Percentiles rank a stretch among this genome's conserved stretches.
phyloP scores from a whole-genome alignment of 2,113 vertebrate species.

The Cinclus mexicanus region DNA sequence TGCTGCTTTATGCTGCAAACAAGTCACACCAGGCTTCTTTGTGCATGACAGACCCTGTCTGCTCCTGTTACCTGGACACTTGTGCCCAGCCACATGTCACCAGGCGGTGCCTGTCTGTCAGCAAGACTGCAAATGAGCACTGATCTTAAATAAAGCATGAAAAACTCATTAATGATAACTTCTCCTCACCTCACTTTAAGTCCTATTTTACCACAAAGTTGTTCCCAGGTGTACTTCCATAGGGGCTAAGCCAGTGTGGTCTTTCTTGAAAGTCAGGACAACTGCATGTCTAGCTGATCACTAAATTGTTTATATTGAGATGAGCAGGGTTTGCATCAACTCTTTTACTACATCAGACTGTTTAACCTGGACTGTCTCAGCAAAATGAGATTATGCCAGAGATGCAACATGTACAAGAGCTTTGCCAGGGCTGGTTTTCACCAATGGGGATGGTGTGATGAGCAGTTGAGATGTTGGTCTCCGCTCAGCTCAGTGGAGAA shows the following conservation, averaged over 20 bases:
- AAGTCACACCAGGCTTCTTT: background rate
- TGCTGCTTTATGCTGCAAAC: background rate
- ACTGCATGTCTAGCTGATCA: background rate
- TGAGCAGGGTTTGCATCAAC: background rate
- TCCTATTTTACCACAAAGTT: background rate
- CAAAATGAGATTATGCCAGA: background rate
- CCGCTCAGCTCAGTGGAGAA: background rate
- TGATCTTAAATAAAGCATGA: background rate
- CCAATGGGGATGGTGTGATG: background rate
- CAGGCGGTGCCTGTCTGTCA: background rate
- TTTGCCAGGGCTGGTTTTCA: background rate
- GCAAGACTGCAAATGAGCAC: background rate
- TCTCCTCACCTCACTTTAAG: background rate
- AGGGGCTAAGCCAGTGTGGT: background rate
- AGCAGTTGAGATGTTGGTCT: accelerated
- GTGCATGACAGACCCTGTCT: background rate
- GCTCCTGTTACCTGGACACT: background rate
- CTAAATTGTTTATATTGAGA: background rate
- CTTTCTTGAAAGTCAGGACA: background rate
- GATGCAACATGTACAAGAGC: background rate
- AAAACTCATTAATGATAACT: background rate
- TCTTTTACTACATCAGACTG: background rate
- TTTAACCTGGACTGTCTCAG: background rate
- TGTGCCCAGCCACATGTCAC: accelerated
- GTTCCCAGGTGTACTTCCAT: background rate